phyloP scores from a whole-genome alignment of 2,888 invertebrate genomes.

The Dynastes maya region DNA sequence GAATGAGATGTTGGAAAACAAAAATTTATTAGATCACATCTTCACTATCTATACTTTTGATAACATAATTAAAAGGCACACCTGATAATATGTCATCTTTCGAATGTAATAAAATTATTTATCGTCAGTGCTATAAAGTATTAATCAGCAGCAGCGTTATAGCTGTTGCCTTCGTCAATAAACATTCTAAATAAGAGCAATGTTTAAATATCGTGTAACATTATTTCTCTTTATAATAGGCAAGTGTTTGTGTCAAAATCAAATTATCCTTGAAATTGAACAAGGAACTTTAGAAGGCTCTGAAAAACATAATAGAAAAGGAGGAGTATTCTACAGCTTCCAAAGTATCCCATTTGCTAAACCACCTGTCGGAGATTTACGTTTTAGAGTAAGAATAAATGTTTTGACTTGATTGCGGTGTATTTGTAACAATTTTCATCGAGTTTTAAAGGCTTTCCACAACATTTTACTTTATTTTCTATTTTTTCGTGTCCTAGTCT shows the following conservation, averaged over 20 bases:
- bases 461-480: too few relatives aligned
- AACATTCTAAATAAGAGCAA: neutral
- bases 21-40: too few relatives aligned
- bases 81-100: too few relatives aligned
- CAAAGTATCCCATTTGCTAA: conserved; percentile 68
- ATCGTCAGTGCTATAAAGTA: too few relatives aligned
- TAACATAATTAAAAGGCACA: too few relatives aligned
- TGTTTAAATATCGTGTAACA: neutral
- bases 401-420: neutral
- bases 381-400: conserved; percentile 64
- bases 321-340: conserved; percentile 63
- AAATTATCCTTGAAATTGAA: conserved; percentile 13
- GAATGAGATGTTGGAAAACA: too few relatives aligned
- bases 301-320: conserved; percentile 10
- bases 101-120: too few relatives aligned
- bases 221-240: neutral
- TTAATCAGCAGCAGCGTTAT: too few relatives aligned
- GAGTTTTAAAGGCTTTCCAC: neutral
- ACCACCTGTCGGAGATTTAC: conserved; percentile 64
- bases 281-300: conserved; percentile 26
- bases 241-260: conserved; percentile 12
- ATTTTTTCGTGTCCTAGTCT: too few relatives aligned
- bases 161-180: neutral
- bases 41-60: too few relatives aligned
- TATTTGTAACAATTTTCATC: neutral